Base-by-base conservation (phyloP, 2,113 vertebrate genomes). In the Petaurus breviceps region DNA sequence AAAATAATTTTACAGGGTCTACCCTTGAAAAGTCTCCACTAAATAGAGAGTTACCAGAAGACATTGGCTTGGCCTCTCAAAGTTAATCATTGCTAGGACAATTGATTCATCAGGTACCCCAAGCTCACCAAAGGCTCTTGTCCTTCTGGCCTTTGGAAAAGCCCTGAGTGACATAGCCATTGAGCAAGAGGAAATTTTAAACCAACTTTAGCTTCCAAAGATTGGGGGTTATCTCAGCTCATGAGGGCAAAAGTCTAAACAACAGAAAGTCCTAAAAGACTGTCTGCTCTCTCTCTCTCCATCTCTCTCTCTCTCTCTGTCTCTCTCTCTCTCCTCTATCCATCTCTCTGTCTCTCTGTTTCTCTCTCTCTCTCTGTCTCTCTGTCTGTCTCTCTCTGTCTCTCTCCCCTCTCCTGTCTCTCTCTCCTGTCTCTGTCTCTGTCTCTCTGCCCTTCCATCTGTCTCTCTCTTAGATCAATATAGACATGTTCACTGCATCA, bases 1-100 rank as follows among this genome's bases (percentile, higher is more conserved):
- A 84, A 43, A 84, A 84, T 23, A 43, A 43, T 7, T 43, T 43
- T 43, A 43, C n/a, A 43, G 37, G 19, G 7, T 43, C 37, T 7
- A 77, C 16, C 68, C 68, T 77, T 77, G 68, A 77, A 77, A 77
- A 77, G 68, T 6, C 19, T n/a, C n/a, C n/a, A 43, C 68, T 84
- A 77, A 77, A 77, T n/a, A 23, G 14, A 43, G 37, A 84, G 90
- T 51, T 22, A 95, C 93, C 49, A 94, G 89, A 96, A 97, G 77
- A 94, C 8, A 26, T 92, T 95, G 93, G 89, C 90, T 93, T 97
- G 93, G 47, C 68, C 93, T 54, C 68, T 90, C 92, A 94, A 89
- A 89, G 92, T 96, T 98, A 98, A 99, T 98, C 96, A 98, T 97
- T 98, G 97, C 98, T 97, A 24, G 92, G 2, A 14, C 57, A 94